phyloP scores from a whole-genome alignment of 1,140 invertebrate species.

The Gryon sp. region DNA sequence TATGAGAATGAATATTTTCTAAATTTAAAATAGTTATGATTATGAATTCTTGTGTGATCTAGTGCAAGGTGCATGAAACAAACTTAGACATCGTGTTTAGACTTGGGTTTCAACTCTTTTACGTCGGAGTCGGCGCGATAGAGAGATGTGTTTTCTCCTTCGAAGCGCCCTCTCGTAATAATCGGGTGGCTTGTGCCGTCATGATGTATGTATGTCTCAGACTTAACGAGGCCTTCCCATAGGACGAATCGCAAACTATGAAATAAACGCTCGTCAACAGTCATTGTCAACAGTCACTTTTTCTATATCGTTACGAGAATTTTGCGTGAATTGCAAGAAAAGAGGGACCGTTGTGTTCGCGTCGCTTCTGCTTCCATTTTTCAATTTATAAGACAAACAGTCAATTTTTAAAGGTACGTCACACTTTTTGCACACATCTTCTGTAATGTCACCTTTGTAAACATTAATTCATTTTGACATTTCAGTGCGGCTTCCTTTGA shows the following conservation, averaged over 20 bases:
- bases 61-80: too few relatives aligned
- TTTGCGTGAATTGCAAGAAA: conserved; percentile 23
- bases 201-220: conserved; percentile 54
- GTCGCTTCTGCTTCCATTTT: conserved; percentile 16
- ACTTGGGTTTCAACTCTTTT: conserved; percentile 58
- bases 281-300: too few relatives aligned
- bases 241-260: conserved; percentile 43
- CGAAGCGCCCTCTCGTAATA: conserved; percentile 66
- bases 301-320: too few relatives aligned
- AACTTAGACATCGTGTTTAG: conserved; percentile 26
- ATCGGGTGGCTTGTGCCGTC: conserved; percentile 48
- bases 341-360: too few relatives aligned
- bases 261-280: conserved; percentile 26
- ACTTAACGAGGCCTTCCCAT: conserved; percentile 60
- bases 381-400: too few relatives aligned
- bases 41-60: too few relatives aligned
- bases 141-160: conserved; percentile 49
- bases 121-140: conserved; percentile 71
- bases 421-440: background rate
- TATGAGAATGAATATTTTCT: too few relatives aligned
- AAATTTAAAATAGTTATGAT: too few relatives aligned
- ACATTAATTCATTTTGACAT: background rate
- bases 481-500: too few relatives aligned
- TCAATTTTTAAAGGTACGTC: conserved; percentile 37
- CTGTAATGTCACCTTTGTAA: background rate